These are phyloP conservation scores for Labrus mixtus DNA, from an alignment of 2,113 vertebrate genomes.

Conservation along the genomic window DNA sequence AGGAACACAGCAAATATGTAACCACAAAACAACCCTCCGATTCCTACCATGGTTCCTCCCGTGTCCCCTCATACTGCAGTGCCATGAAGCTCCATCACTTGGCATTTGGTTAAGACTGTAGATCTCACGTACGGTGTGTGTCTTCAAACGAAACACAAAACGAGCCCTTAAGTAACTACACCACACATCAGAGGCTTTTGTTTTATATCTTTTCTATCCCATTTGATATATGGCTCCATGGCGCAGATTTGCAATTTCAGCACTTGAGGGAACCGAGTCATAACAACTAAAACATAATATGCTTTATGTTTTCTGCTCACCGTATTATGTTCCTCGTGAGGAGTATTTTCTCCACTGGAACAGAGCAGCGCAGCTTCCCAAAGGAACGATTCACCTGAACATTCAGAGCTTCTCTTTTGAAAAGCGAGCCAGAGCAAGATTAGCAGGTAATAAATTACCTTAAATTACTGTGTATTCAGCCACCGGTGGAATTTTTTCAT, in stretches of 20 bases:
- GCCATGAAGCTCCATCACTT: slow-evolving; percentile 3
- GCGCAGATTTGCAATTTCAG: slow-evolving; percentile 55
- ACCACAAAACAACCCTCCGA: slow-evolving; percentile 16
- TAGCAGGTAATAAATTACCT: slow-evolving; percentile 49
- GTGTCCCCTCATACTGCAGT: not conserved
- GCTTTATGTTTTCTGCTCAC: slow-evolving; percentile 52
- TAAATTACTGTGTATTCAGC: slow-evolving; percentile 38
- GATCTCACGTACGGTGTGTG: not conserved
- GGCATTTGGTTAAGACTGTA: slow-evolving; percentile 12
- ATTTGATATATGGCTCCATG: slow-evolving; percentile 33
- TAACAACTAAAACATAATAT: slow-evolving; percentile 61
- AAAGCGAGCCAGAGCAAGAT: slow-evolving; percentile 31
- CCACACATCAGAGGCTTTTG: slow-evolving; percentile 27
- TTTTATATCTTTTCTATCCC: slow-evolving; percentile 25
- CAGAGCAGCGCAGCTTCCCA: slow-evolving; percentile 30
- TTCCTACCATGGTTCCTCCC: not conserved
- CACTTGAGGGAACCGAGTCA: slow-evolving; percentile 57
- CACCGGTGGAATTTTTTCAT: slow-evolving; percentile 36
- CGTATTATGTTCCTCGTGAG: slow-evolving; percentile 50
- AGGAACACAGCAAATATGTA: slow-evolving; percentile 2
- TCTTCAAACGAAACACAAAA: not conserved
- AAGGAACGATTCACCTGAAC: slow-evolving; percentile 36
- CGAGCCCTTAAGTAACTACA: slow-evolving; percentile 11
- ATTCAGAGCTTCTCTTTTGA: slow-evolving; percentile 33
- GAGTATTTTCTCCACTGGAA: slow-evolving; percentile 48